These are phyloP conservation scores for Tholera decimalis DNA, from an alignment of 2,888 invertebrate genomes.

Conservation along the genomic window DNA sequence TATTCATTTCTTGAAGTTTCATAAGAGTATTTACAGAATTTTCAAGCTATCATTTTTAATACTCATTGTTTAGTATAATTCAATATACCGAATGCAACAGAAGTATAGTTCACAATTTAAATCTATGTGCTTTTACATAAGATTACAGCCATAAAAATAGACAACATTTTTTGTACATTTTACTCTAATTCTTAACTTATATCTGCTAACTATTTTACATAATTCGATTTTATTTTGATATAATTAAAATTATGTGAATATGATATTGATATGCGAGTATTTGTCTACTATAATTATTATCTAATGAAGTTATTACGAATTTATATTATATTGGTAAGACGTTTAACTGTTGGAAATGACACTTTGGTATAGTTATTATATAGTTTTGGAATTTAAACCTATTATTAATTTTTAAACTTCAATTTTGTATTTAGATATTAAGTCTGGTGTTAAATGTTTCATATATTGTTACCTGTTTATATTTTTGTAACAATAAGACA, in stretches of 20 bases:
- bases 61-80: not conserved
- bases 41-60: not conserved
- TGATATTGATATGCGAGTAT: constrained; percentile 79
- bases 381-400: constrained; percentile 24
- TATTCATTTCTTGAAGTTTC: constrained; percentile 22
- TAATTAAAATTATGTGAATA: constrained; percentile 57
- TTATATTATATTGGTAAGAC: constrained; percentile 30
- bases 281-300: constrained; percentile 62
- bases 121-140: constrained; percentile 55
- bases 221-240: constrained; percentile 64
- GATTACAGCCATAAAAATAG: constrained; percentile 72
- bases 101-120: constrained; percentile 9
- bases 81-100: not conserved
- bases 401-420: constrained; percentile 9
- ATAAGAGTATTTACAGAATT: constrained; percentile 12
- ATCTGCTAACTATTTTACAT: constrained; percentile 65
- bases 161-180: constrained; percentile 71
- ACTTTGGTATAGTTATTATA: constrained; percentile 42
- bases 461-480: constrained; percentile 5
- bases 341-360: constrained; percentile 34
- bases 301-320: constrained; percentile 50
- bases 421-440: constrained; percentile 12
- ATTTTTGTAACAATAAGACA: constrained; percentile 29
- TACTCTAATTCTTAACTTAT: constrained; percentile 53
- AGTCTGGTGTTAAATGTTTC: constrained; percentile 10